A percentile compares a stretch with the other conserved stretches of the same genome.
These are phyloP conservation scores for Poeciliopsis turneri DNA, from an alignment of 2,797 vertebrate species.

Conservation along the genomic window DNA sequence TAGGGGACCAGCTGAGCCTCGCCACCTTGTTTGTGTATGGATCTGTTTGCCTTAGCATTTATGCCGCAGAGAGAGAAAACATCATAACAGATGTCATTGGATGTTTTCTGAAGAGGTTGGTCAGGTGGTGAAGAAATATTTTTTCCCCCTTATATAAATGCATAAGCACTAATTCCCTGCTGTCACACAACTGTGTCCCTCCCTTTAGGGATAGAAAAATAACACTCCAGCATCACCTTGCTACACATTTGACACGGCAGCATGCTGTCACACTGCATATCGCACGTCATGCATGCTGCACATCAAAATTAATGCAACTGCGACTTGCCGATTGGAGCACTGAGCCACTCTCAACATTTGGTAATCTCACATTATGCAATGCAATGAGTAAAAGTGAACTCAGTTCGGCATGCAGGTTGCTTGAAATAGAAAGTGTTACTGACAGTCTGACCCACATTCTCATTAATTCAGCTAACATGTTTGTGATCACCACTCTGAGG, in stretches of 20 bases:
- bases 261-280: not conserved
- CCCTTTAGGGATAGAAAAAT: not conserved
- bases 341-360: not conserved
- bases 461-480: not conserved
- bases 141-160: not conserved
- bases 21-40: conserved; percentile 45
- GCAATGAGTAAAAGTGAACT: not conserved
- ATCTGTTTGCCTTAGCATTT: conserved; percentile 20
- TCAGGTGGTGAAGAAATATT: not conserved
- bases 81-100: conserved; percentile 20
- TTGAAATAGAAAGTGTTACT: not conserved
- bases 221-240: not conserved
- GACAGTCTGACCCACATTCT: not conserved
- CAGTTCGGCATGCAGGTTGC: not conserved
- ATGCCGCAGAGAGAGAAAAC: conserved; percentile 25
- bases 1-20: conserved; percentile 68
- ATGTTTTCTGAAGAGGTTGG: conserved; percentile 35
- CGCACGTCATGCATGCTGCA: not conserved
- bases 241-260: not conserved
- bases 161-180: not conserved
- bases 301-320: not conserved
- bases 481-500: not conserved
- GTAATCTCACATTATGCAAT: not conserved
- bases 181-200: not conserved
- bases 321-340: not conserved